Conservation (phyloP, 1,140 invertebrate genomes). For the Bombus pyrosoma region DNA sequence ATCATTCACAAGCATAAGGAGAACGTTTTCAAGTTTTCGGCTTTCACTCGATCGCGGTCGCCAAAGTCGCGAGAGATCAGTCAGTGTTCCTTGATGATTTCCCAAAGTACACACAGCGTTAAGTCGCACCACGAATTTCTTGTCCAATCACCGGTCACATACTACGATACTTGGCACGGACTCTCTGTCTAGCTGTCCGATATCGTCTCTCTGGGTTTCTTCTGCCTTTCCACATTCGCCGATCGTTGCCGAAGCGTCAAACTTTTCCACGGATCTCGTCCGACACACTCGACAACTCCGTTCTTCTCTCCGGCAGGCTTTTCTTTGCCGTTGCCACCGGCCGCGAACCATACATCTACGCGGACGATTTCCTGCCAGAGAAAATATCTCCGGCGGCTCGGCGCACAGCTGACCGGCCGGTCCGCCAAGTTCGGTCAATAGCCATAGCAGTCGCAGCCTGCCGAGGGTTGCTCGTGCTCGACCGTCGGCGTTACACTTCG, state of each 20-base stretch:
- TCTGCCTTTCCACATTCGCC: conserved; percentile 8
- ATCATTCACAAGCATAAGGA: not conserved
- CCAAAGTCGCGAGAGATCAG: not conserved
- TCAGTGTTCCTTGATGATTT: conserved; percentile 2
- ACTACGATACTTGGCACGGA: conserved; percentile 8
- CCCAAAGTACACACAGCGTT: not conserved
- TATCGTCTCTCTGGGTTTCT: not conserved
- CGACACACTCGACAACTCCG: not conserved
- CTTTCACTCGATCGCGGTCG: conserved; percentile 38
- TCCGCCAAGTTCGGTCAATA: conserved; percentile 80
- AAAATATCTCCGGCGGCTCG: conserved; percentile 66
- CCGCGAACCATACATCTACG: conserved; percentile 40
- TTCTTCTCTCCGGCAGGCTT: conserved; percentile 16
- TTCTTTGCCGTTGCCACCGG: conserved; percentile 13
- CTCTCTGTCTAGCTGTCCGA: not conserved
- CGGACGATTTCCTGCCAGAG: conserved; percentile 54
- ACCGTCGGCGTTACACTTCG: conserved; percentile 62
- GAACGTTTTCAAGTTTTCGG: conserved; percentile 36
- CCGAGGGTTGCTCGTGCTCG: conserved; percentile 68
- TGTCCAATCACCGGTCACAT: conserved; percentile 1
- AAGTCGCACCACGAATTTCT: conserved; percentile 1
- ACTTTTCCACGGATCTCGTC: not conserved
- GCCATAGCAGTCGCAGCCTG: conserved; percentile 75
- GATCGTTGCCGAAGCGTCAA: not conserved
- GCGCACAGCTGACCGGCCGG: conserved; percentile 82